Conservation (phyloP, 2,113 vertebrate genomes). For the Dicrurus megarhynchus region DNA sequence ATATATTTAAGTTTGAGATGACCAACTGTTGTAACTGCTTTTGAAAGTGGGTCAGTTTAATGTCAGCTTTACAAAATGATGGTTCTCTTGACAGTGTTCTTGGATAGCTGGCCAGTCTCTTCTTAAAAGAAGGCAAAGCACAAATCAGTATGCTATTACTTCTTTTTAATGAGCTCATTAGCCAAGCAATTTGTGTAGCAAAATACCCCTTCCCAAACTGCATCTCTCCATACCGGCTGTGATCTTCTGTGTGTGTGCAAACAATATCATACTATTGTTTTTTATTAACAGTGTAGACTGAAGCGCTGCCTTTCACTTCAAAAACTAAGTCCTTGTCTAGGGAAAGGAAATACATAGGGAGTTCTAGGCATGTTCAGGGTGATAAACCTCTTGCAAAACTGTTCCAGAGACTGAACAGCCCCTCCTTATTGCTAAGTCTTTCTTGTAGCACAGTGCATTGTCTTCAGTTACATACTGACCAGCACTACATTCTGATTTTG, state of each 20-base stretch:
- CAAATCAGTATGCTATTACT: neutral
- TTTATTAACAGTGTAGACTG: neutral
- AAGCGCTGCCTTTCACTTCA: neutral
- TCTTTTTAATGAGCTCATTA: neutral
- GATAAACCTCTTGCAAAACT: neutral
- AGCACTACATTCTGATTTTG: neutral
- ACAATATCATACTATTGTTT: neutral
- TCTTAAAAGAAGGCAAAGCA: neutral
- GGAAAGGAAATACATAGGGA: neutral
- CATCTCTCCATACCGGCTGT: neutral
- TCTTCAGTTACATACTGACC: neutral
- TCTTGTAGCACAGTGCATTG: accelerated
- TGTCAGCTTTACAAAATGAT: neutral
- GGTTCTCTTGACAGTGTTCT: neutral
- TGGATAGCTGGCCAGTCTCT: neutral
- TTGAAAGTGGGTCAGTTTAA: neutral
- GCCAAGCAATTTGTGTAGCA: neutral
- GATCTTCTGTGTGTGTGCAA: neutral
- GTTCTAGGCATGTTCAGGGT: neutral
- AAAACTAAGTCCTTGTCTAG: neutral
- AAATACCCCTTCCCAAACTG: neutral
- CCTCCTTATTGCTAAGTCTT: neutral
- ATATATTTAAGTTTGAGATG: neutral
- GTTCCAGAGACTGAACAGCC: neutral
- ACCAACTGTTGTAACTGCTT: neutral